Percentiles rank a stretch among this genome's conserved stretches.
These are phyloP conservation scores for Lepidurus couesii DNA, from an alignment of 1,140 invertebrate genomes.

Conservation along the genomic window DNA sequence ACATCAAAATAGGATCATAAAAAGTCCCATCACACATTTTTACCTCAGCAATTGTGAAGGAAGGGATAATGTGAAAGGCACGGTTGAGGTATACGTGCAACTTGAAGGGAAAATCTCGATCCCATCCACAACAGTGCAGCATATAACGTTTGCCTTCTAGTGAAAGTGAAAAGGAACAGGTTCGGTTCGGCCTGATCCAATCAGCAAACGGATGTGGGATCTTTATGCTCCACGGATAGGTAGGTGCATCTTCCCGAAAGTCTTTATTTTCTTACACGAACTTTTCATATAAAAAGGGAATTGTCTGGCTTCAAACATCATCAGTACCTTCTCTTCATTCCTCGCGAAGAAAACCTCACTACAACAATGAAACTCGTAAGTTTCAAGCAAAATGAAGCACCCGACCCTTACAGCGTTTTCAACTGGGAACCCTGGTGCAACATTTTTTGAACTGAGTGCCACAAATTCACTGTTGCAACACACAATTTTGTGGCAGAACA, in stretches of 20 bases:
- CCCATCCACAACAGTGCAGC: too few relatives aligned
- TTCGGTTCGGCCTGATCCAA: neutral
- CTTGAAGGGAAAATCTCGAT: neutral
- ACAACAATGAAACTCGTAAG: constrained; percentile 26
- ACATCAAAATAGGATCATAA: too few relatives aligned
- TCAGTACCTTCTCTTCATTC: neutral
- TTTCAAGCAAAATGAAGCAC: neutral
- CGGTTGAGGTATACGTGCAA: neutral
- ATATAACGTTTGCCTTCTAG: neutral
- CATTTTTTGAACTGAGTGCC: too few relatives aligned
- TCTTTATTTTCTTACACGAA: too few relatives aligned
- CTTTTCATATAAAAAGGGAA: too few relatives aligned
- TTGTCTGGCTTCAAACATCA: neutral
- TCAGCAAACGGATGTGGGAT: neutral
- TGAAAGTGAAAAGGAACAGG: constrained; percentile 8
- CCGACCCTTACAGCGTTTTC: too few relatives aligned
- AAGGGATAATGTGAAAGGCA: neutral
- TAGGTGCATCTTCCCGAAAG: neutral
- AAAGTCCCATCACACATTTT: too few relatives aligned
- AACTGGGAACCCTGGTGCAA: too few relatives aligned
- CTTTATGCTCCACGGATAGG: too few relatives aligned
- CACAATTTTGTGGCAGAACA: too few relatives aligned
- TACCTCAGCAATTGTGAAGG: neutral
- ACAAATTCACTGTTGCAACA: too few relatives aligned
- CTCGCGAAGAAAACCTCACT: neutral